These are phyloP conservation scores for Gavialis gangeticus DNA, from an alignment of 2,113 vertebrate genomes.

Conservation along the genomic window DNA sequence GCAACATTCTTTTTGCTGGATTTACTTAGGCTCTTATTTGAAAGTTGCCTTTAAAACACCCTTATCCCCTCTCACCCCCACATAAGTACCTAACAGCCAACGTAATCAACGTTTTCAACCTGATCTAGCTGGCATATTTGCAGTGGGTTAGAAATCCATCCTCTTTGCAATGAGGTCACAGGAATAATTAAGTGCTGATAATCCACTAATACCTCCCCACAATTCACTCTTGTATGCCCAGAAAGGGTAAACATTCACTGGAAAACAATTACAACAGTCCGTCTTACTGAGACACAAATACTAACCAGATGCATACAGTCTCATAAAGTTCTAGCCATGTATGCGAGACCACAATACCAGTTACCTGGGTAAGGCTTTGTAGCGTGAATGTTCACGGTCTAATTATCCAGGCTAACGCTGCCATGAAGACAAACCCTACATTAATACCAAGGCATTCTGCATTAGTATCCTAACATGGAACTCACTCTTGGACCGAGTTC, in stretches of 20 bases:
- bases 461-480: not conserved
- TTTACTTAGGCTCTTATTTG: not conserved
- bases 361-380: constrained; percentile 13
- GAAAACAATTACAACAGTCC: not conserved
- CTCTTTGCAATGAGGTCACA: not conserved
- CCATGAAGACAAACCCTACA: constrained; percentile 11
- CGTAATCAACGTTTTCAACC: no score
- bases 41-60: not conserved
- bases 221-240: not conserved
- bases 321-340: not conserved
- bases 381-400: not conserved
- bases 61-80: not conserved
- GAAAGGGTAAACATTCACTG: not conserved
- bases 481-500: not conserved
- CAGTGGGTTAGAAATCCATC: not conserved
- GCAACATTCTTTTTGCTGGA: not conserved
- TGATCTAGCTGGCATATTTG: not conserved
- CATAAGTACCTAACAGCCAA: not conserved
- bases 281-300: not conserved
- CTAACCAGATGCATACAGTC: not conserved
- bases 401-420: not conserved
- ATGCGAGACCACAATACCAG: not conserved
- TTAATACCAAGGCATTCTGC: not conserved
- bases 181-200: not conserved
- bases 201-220: not conserved